Conservation (phyloP, 2,888 invertebrate species). For the Phortica okadai region DNA sequence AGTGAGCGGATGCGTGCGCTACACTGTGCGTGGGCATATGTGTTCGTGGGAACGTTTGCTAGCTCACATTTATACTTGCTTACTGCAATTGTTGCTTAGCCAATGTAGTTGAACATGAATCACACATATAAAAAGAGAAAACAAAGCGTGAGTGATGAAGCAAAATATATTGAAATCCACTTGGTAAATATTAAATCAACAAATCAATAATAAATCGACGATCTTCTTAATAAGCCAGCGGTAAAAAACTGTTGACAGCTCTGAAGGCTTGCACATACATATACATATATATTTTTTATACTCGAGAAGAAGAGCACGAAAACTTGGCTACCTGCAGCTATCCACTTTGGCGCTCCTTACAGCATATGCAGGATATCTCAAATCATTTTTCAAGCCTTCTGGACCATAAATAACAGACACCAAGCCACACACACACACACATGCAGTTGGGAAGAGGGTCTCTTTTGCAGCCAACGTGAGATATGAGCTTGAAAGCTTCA, state of each 20-base stretch:
- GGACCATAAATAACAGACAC: conserved; percentile 40
- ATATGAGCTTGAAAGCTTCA: not conserved
- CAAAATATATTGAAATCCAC: not conserved
- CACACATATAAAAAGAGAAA: too few species aligned
- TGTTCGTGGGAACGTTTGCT: not conserved
- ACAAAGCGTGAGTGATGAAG: too few species aligned
- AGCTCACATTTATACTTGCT: too few species aligned
- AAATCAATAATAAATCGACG: too few species aligned
- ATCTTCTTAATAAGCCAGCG: too few species aligned
- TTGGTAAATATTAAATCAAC: not conserved
- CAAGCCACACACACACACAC: conserved; percentile 20
- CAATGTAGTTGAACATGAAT: too few species aligned
- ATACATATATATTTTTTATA: too few species aligned
- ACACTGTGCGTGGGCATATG: not conserved
- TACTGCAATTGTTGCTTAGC: too few species aligned
- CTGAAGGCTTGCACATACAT: not conserved
- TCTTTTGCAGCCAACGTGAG: not conserved
- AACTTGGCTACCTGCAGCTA: not conserved
- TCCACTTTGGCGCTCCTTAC: not conserved
- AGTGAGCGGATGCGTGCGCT: not conserved
- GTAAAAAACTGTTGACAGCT: too few species aligned
- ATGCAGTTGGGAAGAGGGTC: not conserved
- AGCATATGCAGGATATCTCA: conserved; percentile 20
- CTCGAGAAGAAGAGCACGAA: too few species aligned
- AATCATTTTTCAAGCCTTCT: conserved; percentile 22